Evolutionary conservation across 2,113 vertebrate genomes (phyloP), one percentile per base, ranked within the genome.

Genomic region (Lagopus muta): DNA sequence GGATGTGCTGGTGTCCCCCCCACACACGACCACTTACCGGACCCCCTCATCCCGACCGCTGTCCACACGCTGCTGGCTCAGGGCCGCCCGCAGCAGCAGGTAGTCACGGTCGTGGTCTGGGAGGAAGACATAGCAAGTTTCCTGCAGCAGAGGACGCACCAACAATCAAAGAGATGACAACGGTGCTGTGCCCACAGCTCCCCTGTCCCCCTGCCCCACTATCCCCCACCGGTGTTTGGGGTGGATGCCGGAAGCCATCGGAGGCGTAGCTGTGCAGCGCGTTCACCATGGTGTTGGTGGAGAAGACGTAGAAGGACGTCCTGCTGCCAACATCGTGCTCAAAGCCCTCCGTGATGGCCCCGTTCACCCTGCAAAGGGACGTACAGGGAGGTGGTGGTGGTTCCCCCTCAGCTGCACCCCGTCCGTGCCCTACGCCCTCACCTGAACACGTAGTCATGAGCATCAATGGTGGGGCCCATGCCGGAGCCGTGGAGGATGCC

Each of bases 381-480:
- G 10, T 27, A 3, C 5, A 11, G 45, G 27, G 25, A 11, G 25
- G 25, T 27, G 36, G 38, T 11, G 42, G 5, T 14, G 43, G n/a
- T 11, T 10, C 24, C 19, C 19, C 22, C 7, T 8, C 10, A 10
- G 25, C n/a, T n/a, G 8, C 30, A n/a, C 17, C 34, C 5, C 6
- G 8, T 48, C 45, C 69, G 24, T 20, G 47, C 34, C 48, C 21
- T 16, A 8, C 8, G 8, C 65, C 79, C 43, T 38, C 75, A 98
- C 98, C 98, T 98, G 96, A 98, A 98, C 38, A 98, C 96, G 12
- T 98, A 98, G 92, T 98, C 94, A 15, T 98, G 98, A 4, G 67
- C 6, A 81, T 98, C 98, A 13, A 98, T 98, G 93, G 98, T 97
- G 16, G 34, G 18, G 17, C 98, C 98, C 90, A 95, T 97, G 38